Percentiles rank a stretch among this genome's conserved stretches.
Evolutionary conservation across 2,113 vertebrate species (phyloP).

Genomic region (Aplodontia rufa): DNA sequence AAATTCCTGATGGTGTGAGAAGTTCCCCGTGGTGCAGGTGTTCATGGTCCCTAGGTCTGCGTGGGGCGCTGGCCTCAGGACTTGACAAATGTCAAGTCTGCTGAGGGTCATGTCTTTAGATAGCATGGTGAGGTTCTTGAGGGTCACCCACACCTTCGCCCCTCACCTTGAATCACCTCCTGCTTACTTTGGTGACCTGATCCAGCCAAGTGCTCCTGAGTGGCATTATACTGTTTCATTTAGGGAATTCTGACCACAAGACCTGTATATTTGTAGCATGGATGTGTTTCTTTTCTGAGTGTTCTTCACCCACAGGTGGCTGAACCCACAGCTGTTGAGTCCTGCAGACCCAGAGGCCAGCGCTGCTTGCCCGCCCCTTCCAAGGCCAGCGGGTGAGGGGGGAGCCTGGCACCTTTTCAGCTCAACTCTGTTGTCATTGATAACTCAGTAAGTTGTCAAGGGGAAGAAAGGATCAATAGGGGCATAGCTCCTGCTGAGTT

Average conservation of each 20-base stretch:
- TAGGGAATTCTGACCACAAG: neutral
- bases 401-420: too few species aligned
- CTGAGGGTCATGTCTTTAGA: too few species aligned
- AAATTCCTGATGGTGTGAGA: accelerated
- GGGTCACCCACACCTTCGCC: accelerated
- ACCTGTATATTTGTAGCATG: neutral
- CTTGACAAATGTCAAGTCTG: accelerated
- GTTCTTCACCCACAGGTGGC: neutral
- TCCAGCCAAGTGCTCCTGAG: neutral
- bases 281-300: neutral
- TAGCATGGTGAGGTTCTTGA: accelerated
- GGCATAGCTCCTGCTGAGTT: neutral
- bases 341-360: too few species aligned
- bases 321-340: neutral
- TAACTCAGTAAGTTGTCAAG: accelerated
- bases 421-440: neutral
- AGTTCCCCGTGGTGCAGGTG: accelerated
- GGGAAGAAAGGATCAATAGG: neutral
- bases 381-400: too few species aligned
- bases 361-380: accelerated
- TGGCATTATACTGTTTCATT: neutral
- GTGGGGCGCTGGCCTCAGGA: too few species aligned
- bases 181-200: too few species aligned
- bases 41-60: neutral
- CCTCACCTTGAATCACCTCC: neutral